Percentiles rank a stretch among this genome's conserved stretches.
Conservation (phyloP, 23 tunicate species). For the Diplosoma virens region DNA sequence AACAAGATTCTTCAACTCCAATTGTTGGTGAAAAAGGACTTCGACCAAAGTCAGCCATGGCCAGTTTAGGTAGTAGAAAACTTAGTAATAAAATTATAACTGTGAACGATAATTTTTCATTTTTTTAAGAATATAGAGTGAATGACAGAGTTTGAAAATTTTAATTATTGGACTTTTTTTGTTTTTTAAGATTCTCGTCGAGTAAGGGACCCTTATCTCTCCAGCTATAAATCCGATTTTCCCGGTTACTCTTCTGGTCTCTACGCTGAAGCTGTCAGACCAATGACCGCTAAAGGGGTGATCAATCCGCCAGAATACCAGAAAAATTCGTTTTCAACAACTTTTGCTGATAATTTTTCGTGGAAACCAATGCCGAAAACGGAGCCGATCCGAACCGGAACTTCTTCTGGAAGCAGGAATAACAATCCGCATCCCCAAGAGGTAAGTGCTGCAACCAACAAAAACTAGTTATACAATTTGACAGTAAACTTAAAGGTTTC, state of each 20-base stretch:
- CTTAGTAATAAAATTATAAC: too few species aligned
- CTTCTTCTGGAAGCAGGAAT: slow-evolving; percentile 76
- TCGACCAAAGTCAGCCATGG: slow-evolving; percentile 95
- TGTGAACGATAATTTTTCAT: too few species aligned
- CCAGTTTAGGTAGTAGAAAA: slow-evolving; percentile 81
- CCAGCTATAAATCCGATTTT: slow-evolving; percentile 73
- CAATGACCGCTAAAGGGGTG: slow-evolving; percentile 77
- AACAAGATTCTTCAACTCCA: background rate
- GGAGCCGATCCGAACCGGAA: slow-evolving; percentile 82
- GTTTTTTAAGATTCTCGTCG: background rate
- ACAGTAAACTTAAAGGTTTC: too few species aligned
- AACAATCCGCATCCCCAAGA: slow-evolving; percentile 93
- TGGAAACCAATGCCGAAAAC: slow-evolving; percentile 49
- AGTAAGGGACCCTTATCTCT: slow-evolving; percentile 64
- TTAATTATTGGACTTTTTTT: background rate
- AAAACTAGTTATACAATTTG: too few species aligned
- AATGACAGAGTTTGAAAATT: too few species aligned
- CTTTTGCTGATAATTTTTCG: slow-evolving; percentile 56
- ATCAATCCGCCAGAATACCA: slow-evolving; percentile 35
- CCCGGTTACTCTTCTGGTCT: slow-evolving; percentile 66
- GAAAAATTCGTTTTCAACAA: slow-evolving; percentile 47
- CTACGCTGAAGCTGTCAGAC: slow-evolving; percentile 71
- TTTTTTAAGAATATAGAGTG: too few species aligned
- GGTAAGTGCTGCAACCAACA: too few species aligned
- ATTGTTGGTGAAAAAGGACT: background rate